Evolutionary conservation across 2,888 invertebrate species (phyloP).

Genomic region (Amaurobius ferox): DNA sequence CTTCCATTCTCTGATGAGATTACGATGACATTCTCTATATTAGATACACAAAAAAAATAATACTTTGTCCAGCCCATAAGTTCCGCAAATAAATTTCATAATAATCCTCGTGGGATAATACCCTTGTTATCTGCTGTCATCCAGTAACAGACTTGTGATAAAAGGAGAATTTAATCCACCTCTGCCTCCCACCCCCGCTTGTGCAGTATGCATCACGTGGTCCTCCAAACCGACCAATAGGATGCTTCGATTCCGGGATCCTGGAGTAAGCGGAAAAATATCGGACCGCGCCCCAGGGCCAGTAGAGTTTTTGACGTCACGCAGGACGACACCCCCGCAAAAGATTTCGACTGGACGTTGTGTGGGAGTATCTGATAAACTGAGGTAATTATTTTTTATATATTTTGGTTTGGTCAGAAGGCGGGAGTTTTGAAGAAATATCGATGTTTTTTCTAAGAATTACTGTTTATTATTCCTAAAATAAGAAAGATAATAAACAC

Average conservation of each 20-base stretch:
- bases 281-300: constrained; percentile 28
- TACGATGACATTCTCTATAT: too few species aligned
- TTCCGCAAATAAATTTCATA: too few species aligned
- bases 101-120: neutral
- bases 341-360: neutral
- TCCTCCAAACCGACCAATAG: constrained; percentile 26
- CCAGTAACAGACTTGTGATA: neutral
- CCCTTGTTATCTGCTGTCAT: neutral
- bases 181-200: constrained; percentile 24
- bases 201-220: constrained; percentile 55
- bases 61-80: too few species aligned
- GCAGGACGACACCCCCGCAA: constrained; percentile 47
- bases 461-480: too few species aligned
- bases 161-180: constrained; percentile 27
- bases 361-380: constrained; percentile 8
- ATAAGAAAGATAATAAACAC: too few species aligned
- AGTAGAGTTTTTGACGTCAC: constrained; percentile 41
- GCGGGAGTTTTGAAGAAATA: neutral
- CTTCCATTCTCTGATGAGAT: too few species aligned
- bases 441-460: too few species aligned
- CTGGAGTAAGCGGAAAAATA: constrained; percentile 22
- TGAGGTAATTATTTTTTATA: neutral
- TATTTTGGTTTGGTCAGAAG: neutral
- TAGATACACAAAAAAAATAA: too few species aligned
- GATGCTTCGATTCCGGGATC: constrained; percentile 5